These are phyloP conservation scores for Palloptera scutellata DNA, from an alignment of 2,888 invertebrate genomes.

Conservation along the genomic window DNA sequence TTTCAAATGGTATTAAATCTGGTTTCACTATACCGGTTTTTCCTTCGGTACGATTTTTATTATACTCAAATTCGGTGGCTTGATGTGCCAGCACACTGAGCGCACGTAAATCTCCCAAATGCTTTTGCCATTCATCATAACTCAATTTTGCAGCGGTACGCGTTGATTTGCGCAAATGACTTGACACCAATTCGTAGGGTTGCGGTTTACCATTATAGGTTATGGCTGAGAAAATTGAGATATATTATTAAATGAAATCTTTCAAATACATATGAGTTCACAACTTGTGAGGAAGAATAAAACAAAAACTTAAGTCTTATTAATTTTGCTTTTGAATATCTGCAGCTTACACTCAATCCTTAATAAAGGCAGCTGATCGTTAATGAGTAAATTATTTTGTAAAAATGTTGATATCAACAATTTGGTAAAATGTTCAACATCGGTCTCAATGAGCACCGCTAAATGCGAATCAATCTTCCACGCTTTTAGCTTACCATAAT, in stretches of 20 bases:
- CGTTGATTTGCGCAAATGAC: conserved; percentile 62
- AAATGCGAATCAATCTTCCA: conserved; percentile 82
- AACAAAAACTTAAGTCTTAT: background rate
- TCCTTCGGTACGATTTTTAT: conserved; percentile 58
- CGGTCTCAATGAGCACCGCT: conserved; percentile 78
- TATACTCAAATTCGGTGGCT: conserved; percentile 61
- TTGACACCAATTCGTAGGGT: conserved; percentile 65
- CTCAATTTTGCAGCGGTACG: conserved; percentile 54
- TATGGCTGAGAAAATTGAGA: conserved; percentile 65
- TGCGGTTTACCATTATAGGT: conserved; percentile 69
- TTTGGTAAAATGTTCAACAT: conserved; percentile 75
- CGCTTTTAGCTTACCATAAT: conserved; percentile 79
- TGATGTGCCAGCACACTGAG: conserved; percentile 61
- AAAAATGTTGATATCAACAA: conserved; percentile 77
- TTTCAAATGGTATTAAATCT: conserved; percentile 55
- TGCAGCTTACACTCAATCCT: conserved; percentile 76
- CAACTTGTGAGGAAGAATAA: background rate
- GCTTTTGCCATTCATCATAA: conserved; percentile 59
- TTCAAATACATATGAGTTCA: background rate
- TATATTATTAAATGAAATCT: background rate
- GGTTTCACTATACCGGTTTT: conserved; percentile 57
- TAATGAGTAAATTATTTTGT: conserved; percentile 76
- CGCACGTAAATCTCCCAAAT: conserved; percentile 58
- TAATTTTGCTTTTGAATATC: background rate
- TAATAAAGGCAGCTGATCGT: conserved; percentile 78